Evolutionary conservation across 2,113 vertebrate species (phyloP), one percentile per base, ranked within the genome.

Genomic region (Panurus biarmicus): DNA sequence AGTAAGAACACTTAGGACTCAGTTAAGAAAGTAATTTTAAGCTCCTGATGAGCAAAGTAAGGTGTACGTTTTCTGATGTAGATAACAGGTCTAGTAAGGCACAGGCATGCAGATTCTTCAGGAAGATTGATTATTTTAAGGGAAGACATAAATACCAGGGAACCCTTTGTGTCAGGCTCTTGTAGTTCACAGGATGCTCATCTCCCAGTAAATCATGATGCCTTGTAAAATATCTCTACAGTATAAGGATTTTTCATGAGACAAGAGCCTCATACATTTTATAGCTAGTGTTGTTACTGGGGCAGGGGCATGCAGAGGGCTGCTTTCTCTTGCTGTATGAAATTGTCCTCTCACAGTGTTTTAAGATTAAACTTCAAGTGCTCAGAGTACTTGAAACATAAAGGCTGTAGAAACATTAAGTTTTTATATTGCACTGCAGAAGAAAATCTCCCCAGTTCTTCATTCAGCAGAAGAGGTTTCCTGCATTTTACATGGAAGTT

Each of bases 241-340:
- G 5, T 23, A 6, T 42, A 70, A 60, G 8, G n/a, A 36, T 48
- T 83, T 81, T 75, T 66, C 16, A 10, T 72, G n/a, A 57, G 24
- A 66, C 28, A 56, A 19, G 19, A 47, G 11, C 14, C 25, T 93
- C 17, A 25, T 38, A 12, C 22, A n/a, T 18, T 58, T 71, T 28
- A 40, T 33, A 60, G 23, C 28, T 33, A 23, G 6, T 50, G 9
- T 10, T 74, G 33, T 64, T 67, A 38, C 20, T 62, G 11, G 14
- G 40, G 7, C 1, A 3, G n/a, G 7, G 23, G 8, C 23, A 15
- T n/a, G 51, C 3, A 5, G 12, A 40, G n/a, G 13, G 2, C 51
- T 73, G 9, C 36, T 85, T 57, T 54, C 23, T 81, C 45, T 40
- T 36, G 16, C 24, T 57, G 5, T 29, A 9, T 29, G 48, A 72